Base-by-base conservation (phyloP, 1,140 invertebrate species). In the Alviniconcha marisindica region DNA sequence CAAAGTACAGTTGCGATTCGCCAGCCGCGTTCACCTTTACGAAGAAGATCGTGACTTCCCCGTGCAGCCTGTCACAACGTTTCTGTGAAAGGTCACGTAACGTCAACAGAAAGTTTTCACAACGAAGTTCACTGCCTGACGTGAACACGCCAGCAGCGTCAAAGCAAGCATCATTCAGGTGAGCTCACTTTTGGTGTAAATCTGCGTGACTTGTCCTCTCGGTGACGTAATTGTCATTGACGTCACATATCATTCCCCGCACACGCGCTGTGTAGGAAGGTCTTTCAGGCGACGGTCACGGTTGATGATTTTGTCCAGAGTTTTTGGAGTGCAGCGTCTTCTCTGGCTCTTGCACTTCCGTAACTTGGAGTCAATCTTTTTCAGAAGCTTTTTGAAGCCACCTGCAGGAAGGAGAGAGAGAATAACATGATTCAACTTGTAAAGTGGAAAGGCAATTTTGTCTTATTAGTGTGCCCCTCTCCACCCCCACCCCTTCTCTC, bases 371-470 rank as follows among this genome's bases (percentile, higher is more conserved):
- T 80, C 78, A 15, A 69, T 38, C 38, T 80, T 80, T 24, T 69
- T 80, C 56, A 80, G 33, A 14, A 80, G 60, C n/a, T 80, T 80
- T 28, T 80, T 80, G 56, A 80, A 80, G 15, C 78, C 78, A 0
- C 60, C 78, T 80, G 78, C 28, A 63, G n/a, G 21, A 60, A 18
- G 38, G 0, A 60, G 0, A 12, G 33, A 21, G 10, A 63, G 7
- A 24, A 12, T 63, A 54, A 54, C 51, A 14, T 54, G 12, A 14
- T 54, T 54, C 12, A 24, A 12, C 12, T 54, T 24, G 10, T 54
- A 14, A 54, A 14, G 51, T 54, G 51, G 51, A 24, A 24, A 24
- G 24, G 10, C 12, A 54, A 54, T 54, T 14, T 14, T 14, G 51
- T 54, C 12, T 54, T 54, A 14, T 54, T 12, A 54, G 12, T 54